Percentiles rank a stretch among this genome's conserved stretches.
Conservation (phyloP, 2,113 vertebrate species). For the Gymnorhina tibicen region DNA sequence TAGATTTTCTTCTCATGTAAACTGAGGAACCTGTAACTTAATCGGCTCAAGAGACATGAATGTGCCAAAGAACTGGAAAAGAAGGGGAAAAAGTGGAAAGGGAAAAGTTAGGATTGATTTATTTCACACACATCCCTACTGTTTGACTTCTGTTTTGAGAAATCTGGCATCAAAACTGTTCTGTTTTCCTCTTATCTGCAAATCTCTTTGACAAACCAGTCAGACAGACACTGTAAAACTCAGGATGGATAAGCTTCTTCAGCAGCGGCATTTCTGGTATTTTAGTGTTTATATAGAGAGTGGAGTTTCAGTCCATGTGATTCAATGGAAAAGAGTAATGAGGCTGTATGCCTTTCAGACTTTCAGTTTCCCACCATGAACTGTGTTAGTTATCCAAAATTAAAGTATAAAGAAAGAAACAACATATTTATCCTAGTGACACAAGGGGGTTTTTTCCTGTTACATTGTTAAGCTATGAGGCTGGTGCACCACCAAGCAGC, state of each 20-base stretch:
- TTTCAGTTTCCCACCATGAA: not conserved
- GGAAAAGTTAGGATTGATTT: not conserved
- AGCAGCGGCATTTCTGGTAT: constrained; percentile 53
- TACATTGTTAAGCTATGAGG: not conserved
- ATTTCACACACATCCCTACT: not conserved
- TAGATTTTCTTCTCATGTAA: not conserved
- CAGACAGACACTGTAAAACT: constrained; percentile 33
- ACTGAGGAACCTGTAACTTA: not conserved
- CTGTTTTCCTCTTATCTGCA: constrained; percentile 38
- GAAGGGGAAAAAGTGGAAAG: not conserved
- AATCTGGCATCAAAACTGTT: not conserved
- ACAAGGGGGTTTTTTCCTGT: not conserved
- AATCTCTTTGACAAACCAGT: constrained; percentile 32
- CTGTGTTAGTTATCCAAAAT: not conserved
- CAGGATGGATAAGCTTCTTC: constrained; percentile 19
- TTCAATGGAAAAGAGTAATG: not conserved
- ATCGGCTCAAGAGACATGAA: not conserved
- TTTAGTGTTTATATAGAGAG: constrained; percentile 20
- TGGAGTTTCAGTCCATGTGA: not conserved
- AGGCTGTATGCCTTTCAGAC: not conserved
- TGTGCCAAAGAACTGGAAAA: not conserved
- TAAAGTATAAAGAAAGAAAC: not conserved
- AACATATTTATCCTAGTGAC: not conserved
- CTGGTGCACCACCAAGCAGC: not conserved
- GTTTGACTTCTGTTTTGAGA: not conserved